Base-by-base conservation (phyloP, 2,888 invertebrate genomes). In the Galerucella pusilla region DNA sequence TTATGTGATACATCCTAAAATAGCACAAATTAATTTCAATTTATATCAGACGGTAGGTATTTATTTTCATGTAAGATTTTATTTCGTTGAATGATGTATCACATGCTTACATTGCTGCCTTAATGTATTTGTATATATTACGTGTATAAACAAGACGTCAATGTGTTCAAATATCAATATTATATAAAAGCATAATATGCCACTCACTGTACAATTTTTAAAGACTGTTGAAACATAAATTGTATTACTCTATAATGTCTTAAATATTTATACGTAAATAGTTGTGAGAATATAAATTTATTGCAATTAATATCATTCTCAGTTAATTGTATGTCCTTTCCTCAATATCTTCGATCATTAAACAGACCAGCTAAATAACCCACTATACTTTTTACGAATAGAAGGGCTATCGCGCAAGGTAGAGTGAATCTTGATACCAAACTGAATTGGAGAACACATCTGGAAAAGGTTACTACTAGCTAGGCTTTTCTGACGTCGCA, bases 101-200 rank as follows among this genome's bases (percentile, higher is more conserved):
- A 73, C 28, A 28, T 77, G 76, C 78, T 78, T 78, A 76, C 69
- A 28, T 74, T 16, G 77, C 72, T 78, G 78, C 78, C 78, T 78
- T 78, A 78, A 73, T 77, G 75, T 74, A 70, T 65, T 65, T 78
- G 78, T 78, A 79, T 72, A 61, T 78, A 77, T 77, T 70, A 16
- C 2, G 11, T 57, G 57, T 57, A 75, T 75, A 77, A 57, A 71
- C 57, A 65, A 65, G 11, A 65, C 28, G 64, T 45, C 64, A 46
- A 65, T 46, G 42, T 59, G 59, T 60, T 69, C 60, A 69, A 60
- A 69, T 69, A 59, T 69, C 60, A 60, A 49, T 35, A 69, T 69
- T 59, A 60, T 68, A 57, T 14, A 57, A 12, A 28, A 68, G 54
- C 59, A 68, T 66, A 54, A 61, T 65, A 46, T 57, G 57, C 16